These are phyloP conservation scores for Heliornis fulica DNA, from an alignment of 2,113 vertebrate species.

Conservation along the genomic window DNA sequence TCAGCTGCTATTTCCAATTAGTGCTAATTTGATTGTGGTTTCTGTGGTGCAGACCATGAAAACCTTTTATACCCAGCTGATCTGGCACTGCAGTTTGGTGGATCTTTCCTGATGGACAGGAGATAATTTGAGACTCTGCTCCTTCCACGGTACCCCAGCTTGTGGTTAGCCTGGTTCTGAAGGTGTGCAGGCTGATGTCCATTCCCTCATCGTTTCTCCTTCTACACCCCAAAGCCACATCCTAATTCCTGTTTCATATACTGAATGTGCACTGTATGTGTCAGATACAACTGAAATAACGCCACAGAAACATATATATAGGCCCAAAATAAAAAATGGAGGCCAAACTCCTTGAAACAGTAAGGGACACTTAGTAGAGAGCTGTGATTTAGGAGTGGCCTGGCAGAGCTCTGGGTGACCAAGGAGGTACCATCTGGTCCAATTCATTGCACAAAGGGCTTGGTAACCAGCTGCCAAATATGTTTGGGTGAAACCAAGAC, in stretches of 20 bases:
- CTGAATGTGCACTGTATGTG: rapidly evolving
- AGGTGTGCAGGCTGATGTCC: neutral
- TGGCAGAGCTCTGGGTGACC: neutral
- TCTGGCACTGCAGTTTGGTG: neutral
- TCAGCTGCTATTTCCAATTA: conserved; percentile 35
- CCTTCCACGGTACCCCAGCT: neutral
- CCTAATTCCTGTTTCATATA: neutral
- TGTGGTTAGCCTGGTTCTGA: neutral
- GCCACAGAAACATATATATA: neutral
- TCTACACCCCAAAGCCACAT: neutral
- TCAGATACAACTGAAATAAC: neutral
- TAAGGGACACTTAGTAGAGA: neutral
- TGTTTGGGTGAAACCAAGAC: neutral
- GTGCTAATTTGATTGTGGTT: conserved; percentile 38
- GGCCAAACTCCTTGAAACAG: neutral
- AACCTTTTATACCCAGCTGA: neutral
- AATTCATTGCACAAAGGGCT: neutral
- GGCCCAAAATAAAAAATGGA: neutral
- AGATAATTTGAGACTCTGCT: neutral
- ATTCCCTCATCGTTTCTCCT: rapidly evolving
- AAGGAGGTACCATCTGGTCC: neutral
- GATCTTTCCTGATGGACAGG: neutral
- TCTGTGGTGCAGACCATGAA: neutral
- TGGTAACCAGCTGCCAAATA: neutral
- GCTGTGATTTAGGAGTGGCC: neutral